These are phyloP conservation scores for Pithys albifrons DNA, from an alignment of 2,113 vertebrate species.

Conservation along the genomic window DNA sequence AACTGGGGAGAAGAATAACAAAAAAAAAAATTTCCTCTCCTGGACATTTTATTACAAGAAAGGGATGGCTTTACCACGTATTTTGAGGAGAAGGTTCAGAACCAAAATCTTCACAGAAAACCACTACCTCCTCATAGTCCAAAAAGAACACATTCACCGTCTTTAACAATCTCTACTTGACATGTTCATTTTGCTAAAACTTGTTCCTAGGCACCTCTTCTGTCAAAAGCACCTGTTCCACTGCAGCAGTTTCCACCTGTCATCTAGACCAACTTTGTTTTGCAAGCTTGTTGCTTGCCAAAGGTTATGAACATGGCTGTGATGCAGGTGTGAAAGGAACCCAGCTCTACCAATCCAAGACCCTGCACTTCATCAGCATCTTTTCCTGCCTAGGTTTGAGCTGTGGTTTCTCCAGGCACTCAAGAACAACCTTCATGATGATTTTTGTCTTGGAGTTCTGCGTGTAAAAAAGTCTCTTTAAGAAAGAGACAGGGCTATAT, in stretches of 20 bases:
- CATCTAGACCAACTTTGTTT: not conserved
- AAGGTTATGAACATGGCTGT: not conserved
- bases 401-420: not conserved
- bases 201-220: accelerated
- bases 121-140: not conserved
- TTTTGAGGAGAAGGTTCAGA: not conserved
- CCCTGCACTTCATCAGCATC: not conserved
- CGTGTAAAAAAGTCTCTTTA: not conserved
- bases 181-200: not conserved
- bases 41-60: not conserved
- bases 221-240: not conserved
- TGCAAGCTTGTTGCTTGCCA: not conserved
- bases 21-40: not conserved
- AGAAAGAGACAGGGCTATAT: not conserved
- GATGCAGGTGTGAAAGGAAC: not conserved
- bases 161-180: not conserved
- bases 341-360: not conserved
- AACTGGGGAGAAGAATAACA: not conserved
- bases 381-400: not conserved
- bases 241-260: not conserved
- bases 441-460: not conserved
- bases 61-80: accelerated
- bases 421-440: not conserved
- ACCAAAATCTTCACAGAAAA: not conserved
- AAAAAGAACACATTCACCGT: not conserved